These are phyloP conservation scores for Hypomecis punctinalis DNA, from an alignment of 2,888 invertebrate species.

Conservation along the genomic window DNA sequence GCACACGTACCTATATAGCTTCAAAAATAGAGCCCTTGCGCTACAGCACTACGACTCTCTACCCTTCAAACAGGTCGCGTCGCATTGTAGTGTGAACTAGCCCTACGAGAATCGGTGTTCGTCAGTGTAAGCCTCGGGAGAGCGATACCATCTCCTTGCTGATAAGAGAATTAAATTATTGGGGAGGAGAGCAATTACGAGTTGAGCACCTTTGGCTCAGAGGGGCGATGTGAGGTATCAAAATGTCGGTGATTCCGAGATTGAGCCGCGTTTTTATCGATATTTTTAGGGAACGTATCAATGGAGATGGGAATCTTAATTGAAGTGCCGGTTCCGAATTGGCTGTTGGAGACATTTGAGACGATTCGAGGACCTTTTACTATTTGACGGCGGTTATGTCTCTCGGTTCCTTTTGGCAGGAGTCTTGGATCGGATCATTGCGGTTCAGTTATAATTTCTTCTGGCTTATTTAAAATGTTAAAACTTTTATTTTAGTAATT, in stretches of 20 bases:
- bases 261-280: constrained; percentile 24
- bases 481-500: not conserved
- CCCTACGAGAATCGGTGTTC: constrained; percentile 43
- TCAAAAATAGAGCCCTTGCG: too few relatives aligned
- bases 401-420: not conserved
- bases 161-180: constrained; percentile 76
- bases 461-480: too few relatives aligned
- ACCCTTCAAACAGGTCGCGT: too few relatives aligned
- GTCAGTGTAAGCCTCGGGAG: constrained; percentile 56
- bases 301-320: constrained; percentile 21
- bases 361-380: constrained; percentile 4
- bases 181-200: constrained; percentile 65
- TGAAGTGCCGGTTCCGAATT: constrained; percentile 16
- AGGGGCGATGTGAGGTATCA: constrained; percentile 31
- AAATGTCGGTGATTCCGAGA: constrained; percentile 29
- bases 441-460: too few relatives aligned
- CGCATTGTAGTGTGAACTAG: constrained; percentile 1
- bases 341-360: constrained; percentile 8
- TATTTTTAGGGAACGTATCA: constrained; percentile 21
- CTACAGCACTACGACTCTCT: too few relatives aligned
- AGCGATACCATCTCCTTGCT: constrained; percentile 60
- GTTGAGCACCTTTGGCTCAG: constrained; percentile 36
- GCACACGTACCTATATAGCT: too few relatives aligned
- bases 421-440: not conserved
- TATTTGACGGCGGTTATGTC: not conserved